Conservation (phyloP, 2,888 invertebrate genomes). For the Cantharis flavilabris region DNA sequence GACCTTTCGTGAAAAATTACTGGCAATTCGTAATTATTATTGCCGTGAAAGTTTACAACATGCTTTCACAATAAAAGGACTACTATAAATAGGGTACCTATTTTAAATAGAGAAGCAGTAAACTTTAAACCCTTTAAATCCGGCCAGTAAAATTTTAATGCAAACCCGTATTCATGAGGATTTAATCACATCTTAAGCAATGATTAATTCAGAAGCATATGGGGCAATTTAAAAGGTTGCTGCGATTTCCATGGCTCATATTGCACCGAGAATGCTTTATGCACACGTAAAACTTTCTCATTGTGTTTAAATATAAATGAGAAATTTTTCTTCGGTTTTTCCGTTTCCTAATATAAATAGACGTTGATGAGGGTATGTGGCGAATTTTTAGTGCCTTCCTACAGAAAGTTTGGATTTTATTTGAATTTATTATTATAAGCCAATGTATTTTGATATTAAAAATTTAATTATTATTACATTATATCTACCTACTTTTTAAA, state of each 20-base stretch:
- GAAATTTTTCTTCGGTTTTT: constrained; percentile 37
- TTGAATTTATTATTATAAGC: background rate
- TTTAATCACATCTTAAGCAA: constrained; percentile 40
- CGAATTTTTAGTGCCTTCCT: constrained; percentile 5
- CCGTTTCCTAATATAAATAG: constrained; percentile 19
- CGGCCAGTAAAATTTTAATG: constrained; percentile 45
- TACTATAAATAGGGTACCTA: constrained; percentile 1
- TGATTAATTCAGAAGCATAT: constrained; percentile 41
- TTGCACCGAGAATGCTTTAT: constrained; percentile 34
- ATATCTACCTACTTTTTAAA: background rate
- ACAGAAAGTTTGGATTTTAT: constrained; percentile 6
- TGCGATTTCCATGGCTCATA: constrained; percentile 24
- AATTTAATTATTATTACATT: background rate
- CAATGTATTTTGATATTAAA: background rate
- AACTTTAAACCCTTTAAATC: constrained; percentile 41
- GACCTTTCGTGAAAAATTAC: background rate
- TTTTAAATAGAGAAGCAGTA: constrained; percentile 3
- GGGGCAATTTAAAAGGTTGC: constrained; percentile 36
- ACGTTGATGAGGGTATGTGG: constrained; percentile 36
- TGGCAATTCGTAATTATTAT: background rate
- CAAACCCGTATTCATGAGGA: constrained; percentile 40
- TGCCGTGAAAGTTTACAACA: background rate
- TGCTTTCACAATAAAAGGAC: background rate
- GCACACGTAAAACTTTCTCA: constrained; percentile 36
- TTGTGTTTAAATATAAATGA: constrained; percentile 36